Evolutionary conservation across 1,140 invertebrate genomes (phyloP), one percentile per base, ranked within the genome.

Genomic region (Wasmannia auropunctata): DNA sequence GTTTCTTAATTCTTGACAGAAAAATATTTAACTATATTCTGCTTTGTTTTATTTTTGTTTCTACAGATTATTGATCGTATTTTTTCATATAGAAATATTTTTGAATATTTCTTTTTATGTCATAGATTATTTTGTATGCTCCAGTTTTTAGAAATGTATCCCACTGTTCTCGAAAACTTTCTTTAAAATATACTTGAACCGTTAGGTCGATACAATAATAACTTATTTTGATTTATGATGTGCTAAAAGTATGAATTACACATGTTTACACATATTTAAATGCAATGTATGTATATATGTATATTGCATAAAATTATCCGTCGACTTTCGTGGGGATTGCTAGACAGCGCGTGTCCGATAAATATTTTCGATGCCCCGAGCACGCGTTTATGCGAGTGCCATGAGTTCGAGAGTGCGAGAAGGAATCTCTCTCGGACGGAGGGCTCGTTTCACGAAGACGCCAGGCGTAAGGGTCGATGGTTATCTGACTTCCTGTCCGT

Each of bases 401-500:
- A 37, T 25, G 75, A 80, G 69, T 88, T 58, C 19, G 37, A 60
- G 54, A 83, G 51, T 46, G 43, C 72, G 77, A 84, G 77, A 76
- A 83, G 80, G 75, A 63, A 90, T 90, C 86, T 79, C 58, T 49
- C 22, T 76, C 11, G 40, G 31, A 63, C 56, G 34, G 86, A 90
- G 88, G 77, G 58, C 83, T 88, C 83, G 88, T 31, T 90, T 88
- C 86, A 85, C 58, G 83, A 91, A 90, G 87, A 58, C 91, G 88
- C 58, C 86, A 75, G 84, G 62, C 87, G 69, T 87, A 89, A 89
- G 87, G 91, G 90, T 91, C 91, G 91, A 92, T 92, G 91, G 90
- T 92, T 92, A 92, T 92, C 91, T 86, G 84, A 89, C 90, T 92
- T 92, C 91, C 91, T 90, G 91, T 90, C 89, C 87, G 87, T 88